Evolutionary conservation across 2,797 vertebrate species (phyloP).

Genomic region (Megaceryle alcyon): DNA sequence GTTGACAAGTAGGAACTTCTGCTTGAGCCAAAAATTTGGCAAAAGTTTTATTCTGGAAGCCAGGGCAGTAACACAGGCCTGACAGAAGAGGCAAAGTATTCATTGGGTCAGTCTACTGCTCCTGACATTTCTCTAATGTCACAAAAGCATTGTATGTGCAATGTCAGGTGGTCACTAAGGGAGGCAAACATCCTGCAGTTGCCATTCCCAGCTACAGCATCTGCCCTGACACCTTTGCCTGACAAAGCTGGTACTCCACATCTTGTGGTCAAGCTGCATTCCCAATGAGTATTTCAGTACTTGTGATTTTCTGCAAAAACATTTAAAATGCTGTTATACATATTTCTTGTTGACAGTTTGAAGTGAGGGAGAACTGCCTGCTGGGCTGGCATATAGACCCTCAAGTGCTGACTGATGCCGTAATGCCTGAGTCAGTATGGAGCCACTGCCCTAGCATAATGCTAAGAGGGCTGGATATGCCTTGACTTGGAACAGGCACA

Average conservation of each 20-base stretch:
- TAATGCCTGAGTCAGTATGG: not conserved
- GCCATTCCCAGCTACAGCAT: not conserved
- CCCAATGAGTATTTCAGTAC: not conserved
- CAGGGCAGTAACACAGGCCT: not conserved
- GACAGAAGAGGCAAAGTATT: not conserved
- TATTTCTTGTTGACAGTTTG: constrained; percentile 3
- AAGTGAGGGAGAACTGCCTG: not conserved
- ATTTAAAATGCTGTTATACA: not conserved
- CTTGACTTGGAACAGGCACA: not conserved
- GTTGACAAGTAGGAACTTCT: not conserved
- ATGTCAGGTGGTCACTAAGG: not conserved
- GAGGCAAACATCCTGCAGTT: not conserved
- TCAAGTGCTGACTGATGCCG: not conserved
- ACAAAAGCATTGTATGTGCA: not conserved
- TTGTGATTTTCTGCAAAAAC: not conserved
- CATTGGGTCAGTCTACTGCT: not conserved
- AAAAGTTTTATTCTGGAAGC: constrained; percentile 1
- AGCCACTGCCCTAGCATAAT: not conserved
- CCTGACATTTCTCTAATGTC: not conserved
- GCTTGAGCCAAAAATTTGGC: not conserved
- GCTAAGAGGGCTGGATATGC: not conserved
- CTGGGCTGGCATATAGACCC: constrained; percentile 11
- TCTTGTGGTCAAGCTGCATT: not conserved
- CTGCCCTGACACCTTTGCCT: not conserved
- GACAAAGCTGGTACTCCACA: not conserved